Base-by-base conservation (phyloP, 23 tunicate genomes). In the Diplosoma virens region DNA sequence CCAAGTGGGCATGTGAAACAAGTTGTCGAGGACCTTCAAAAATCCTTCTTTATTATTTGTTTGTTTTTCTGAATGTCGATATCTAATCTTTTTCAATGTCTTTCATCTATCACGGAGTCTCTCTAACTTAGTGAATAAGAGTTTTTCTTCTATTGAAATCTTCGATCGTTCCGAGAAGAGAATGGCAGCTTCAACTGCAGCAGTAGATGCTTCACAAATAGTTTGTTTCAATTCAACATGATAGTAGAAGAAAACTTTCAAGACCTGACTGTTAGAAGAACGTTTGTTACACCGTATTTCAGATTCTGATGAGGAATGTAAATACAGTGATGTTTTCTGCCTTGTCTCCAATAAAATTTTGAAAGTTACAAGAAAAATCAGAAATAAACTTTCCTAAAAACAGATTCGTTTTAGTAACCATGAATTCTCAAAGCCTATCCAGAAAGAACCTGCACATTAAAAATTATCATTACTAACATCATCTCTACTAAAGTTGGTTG, bases 291-390 rank as follows among this genome's bases (percentile, higher is more conserved):
- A 9, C 50, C 50, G 50, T 41, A 41, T 41, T 41, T 41, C 50
- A 41, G 50, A 14, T 41, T 55, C 63, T 55, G 63, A 55, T 55
- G 4, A 16, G 24, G 21, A 20, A 55, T 14, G 63, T 55, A 11
- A 55, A 55, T 55, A 55, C 63, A 55, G 20, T 20, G 24, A 55
- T 25, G 63, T 55, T 55, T 55, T 55, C 63, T 55, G 63, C 63
- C 63, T 55, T 55, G 63, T 55, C 20, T 22, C 63, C 20, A 25
- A 25, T 55, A 25, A 55, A 22, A 55, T 55, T 6, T 55, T 20
- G 20, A 55, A 55, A 55, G 63, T 55, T 55, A 55, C 24, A 11
- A 55, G 20, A 55, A n/a, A n/a, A n/a, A n/a, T n/a, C n/a, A n/a
- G n/a, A n/a, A n/a, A n/a, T n/a, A n/a, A n/a, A n/a, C n/a, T n/a